Base-by-base conservation (phyloP, 2,797 vertebrate species). In the Taenioides sp. region DNA sequence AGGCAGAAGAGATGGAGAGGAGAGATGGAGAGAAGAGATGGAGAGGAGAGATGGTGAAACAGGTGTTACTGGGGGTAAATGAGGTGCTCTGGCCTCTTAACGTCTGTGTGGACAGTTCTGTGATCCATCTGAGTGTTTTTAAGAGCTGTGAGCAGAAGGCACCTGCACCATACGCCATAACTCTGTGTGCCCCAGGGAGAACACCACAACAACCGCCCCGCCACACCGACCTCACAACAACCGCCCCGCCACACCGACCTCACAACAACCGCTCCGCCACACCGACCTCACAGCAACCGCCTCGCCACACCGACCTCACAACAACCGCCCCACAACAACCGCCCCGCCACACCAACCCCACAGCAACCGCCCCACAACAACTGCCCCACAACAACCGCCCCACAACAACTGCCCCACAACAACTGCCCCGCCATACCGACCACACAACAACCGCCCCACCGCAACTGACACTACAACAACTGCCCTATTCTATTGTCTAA, bases 61-160 rank as follows among this genome's bases (percentile, higher is more conserved):
- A 89, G 82, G 85, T 85, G 84, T 80, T 85, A 43, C 34, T 37
- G 77, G 34, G 75, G 65, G 55, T 75, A 61, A 69, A 78, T 65
- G 77, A 79, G 68, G 54, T 55, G 72, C 72, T 65, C 27, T 65
- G 66, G 78, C 69, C 68, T 84, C 77, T 87, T 78, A 84, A 65
- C 59, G 73, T 83, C 69, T n/a, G 54, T 4, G 7, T 67, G 59
- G 76, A 57, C 80, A 79, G 83, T 83, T 88, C 83, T 84, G 75
- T 72, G 80, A 79, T 69, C 71, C 14, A 14, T 79, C 77, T 52
- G 62, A 84, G 71, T 80, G 59, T 81, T 72, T 68, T 79, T 80
- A 79, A 84, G 84, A 83, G 82, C 23, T 76, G 12, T n/a, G 73
- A 82, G 77, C 75, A 18, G 74, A 69, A 75, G 75, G 54, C 37